Percentiles rank a stretch among this genome's conserved stretches.
Conservation (phyloP, 2,888 invertebrate genomes). For the Drosophila diplacantha region DNA sequence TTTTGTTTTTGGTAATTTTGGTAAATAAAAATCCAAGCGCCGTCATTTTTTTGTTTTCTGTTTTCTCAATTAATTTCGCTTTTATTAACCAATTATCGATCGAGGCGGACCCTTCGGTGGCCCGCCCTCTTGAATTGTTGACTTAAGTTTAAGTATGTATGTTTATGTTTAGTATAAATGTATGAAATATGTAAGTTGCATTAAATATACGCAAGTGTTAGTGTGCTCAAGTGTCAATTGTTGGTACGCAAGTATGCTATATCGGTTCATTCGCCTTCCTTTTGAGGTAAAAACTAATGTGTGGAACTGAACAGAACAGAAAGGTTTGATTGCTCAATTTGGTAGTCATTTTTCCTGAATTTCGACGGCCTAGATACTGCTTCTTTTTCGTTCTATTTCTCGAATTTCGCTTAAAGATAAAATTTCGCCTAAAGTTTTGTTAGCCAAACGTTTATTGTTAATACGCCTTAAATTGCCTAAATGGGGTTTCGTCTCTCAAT, state of each 20-base stretch:
- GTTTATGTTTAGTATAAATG: constrained; percentile 69
- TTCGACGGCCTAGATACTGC: constrained; percentile 44
- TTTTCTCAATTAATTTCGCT: constrained; percentile 58
- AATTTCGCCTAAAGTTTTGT: constrained; percentile 74
- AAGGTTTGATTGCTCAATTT: constrained; percentile 25
- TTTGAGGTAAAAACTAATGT: constrained; percentile 48
- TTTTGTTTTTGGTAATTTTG: constrained; percentile 47
- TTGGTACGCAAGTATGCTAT: constrained; percentile 51
- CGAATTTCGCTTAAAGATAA: constrained; percentile 64
- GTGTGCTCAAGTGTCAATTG: constrained; percentile 37
- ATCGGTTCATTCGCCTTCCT: constrained; percentile 32
- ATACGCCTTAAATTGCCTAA: constrained; percentile 77
- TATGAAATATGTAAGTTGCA: constrained; percentile 64
- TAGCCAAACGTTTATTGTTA: constrained; percentile 75
- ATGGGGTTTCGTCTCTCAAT: constrained; percentile 50
- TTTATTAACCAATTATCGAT: constrained; percentile 70
- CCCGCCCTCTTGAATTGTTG: constrained; percentile 30
- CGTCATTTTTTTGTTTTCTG: constrained; percentile 41
- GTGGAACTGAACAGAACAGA: constrained; percentile 50
- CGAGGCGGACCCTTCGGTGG: constrained; percentile 38
- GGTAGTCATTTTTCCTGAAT: constrained; percentile 23
- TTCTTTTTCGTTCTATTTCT: constrained; percentile 43
- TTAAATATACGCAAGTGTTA: constrained; percentile 51
- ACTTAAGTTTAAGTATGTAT: constrained; percentile 65
- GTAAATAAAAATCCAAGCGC: constrained; percentile 61